phyloP scores from a whole-genome alignment of 2,113 vertebrate genomes.

The Capricornis sumatraensis region DNA sequence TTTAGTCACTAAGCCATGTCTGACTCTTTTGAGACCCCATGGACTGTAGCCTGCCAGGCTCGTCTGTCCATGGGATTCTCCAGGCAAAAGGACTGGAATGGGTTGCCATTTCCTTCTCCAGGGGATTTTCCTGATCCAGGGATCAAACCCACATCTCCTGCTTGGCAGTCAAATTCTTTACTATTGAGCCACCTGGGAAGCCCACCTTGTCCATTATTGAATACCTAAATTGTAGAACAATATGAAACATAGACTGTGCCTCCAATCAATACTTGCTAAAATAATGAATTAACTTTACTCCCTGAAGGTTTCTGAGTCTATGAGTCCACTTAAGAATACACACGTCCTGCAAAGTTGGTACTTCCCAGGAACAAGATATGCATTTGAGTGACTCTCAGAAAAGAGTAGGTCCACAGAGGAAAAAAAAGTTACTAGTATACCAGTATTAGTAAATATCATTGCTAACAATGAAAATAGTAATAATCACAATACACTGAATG shows the following conservation, averaged over 20 bases:
- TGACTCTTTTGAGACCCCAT: neutral
- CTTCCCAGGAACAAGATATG: neutral
- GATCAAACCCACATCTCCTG: neutral
- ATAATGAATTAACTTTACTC: neutral
- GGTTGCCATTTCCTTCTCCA: neutral
- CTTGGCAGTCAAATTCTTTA: neutral
- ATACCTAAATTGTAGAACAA: neutral
- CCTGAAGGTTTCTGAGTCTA: neutral
- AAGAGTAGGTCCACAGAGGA: neutral
- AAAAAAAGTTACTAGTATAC: neutral
- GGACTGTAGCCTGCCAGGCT: neutral
- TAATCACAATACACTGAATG: neutral
- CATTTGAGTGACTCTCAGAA: neutral
- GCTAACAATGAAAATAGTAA: neutral
- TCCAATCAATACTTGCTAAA: neutral
- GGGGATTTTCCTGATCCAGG: neutral
- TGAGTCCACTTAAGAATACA: neutral
- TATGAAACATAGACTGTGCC: neutral
- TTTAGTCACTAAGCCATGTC: neutral
- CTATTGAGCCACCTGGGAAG: neutral
- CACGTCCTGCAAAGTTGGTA: neutral
- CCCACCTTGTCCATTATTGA: neutral
- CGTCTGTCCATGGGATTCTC: neutral
- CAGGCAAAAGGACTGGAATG: neutral
- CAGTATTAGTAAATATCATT: neutral